Evolutionary conservation across 2,888 invertebrate genomes (phyloP).

Genomic region (Andrena marginata): DNA sequence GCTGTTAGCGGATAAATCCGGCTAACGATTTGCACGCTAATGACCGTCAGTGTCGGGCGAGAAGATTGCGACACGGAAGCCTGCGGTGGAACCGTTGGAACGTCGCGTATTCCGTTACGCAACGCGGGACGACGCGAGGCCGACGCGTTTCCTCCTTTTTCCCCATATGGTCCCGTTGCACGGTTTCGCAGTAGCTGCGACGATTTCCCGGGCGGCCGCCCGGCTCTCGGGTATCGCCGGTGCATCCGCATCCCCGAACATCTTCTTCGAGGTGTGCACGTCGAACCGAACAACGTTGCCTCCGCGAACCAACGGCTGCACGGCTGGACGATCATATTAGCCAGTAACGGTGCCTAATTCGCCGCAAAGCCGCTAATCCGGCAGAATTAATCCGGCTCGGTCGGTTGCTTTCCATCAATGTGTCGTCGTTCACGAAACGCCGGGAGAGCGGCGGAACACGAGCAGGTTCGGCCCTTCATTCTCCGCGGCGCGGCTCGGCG

Average conservation of each 20-base stretch:
- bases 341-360: constrained; percentile 74
- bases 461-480: constrained; percentile 68
- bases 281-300: constrained; percentile 17
- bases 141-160: too few relatives aligned
- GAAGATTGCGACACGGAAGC: too few relatives aligned
- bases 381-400: constrained; percentile 84
- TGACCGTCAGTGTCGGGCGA: too few relatives aligned
- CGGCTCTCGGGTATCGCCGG: too few relatives aligned
- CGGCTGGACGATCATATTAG: constrained; percentile 72
- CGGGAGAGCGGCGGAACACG: constrained; percentile 57
- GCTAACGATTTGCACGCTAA: too few relatives aligned
- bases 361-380: constrained; percentile 83
- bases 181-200: too few relatives aligned
- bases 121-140: too few relatives aligned
- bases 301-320: constrained; percentile 36
- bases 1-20: too few relatives aligned
- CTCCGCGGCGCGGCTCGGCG: constrained; percentile 47
- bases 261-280: constrained; percentile 13
- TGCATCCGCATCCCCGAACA: not conserved
- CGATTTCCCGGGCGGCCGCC: too few relatives aligned
- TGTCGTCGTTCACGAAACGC: constrained; percentile 73
- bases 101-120: too few relatives aligned
- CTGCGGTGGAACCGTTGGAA: too few relatives aligned
- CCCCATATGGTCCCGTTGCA: too few relatives aligned
- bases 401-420: constrained; percentile 84